Percentiles rank a stretch among this genome's conserved stretches.
Conservation (phyloP, 1,140 invertebrate genomes). For the Drosophila auraria region DNA sequence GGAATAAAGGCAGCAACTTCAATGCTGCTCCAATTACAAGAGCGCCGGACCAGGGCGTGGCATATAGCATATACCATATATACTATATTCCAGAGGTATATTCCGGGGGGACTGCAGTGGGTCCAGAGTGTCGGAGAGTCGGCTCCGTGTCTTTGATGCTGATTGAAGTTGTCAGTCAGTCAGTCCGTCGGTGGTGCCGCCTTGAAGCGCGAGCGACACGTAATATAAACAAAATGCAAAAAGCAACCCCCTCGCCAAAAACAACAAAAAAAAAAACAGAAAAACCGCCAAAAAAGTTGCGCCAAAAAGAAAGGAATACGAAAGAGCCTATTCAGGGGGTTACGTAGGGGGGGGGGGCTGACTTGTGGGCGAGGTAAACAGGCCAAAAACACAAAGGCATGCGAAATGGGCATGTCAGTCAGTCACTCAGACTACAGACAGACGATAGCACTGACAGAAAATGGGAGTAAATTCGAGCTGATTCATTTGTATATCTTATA, state of each 20-base stretch:
- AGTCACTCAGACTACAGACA: constrained; percentile 51
- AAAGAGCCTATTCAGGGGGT: constrained; percentile 31
- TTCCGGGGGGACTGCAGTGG: constrained; percentile 8
- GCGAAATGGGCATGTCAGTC: constrained; percentile 76
- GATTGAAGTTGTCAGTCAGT: constrained; percentile 81
- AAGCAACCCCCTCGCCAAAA: constrained; percentile 38
- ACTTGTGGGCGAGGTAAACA: constrained; percentile 45
- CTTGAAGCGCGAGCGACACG: constrained; percentile 64
- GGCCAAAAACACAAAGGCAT: constrained; percentile 63
- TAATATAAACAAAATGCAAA: constrained; percentile 81
- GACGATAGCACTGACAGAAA: constrained; percentile 20
- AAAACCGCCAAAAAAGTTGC: constrained; percentile 35
- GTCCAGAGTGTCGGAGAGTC: constrained; percentile 53
- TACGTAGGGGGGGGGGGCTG: constrained; percentile 1
- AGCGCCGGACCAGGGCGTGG: constrained; percentile 64
- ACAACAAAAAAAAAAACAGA: constrained; percentile 29
- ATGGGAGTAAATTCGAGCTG: neutral
- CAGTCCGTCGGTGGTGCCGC: constrained; percentile 44
- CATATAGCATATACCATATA: constrained; percentile 18
- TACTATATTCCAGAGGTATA: constrained; percentile 5
- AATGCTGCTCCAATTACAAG: constrained; percentile 71
- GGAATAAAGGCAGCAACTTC: constrained; percentile 44
- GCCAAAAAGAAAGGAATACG: constrained; percentile 63
- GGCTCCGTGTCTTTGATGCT: constrained; percentile 72
- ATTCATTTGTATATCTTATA: neutral